A percentile compares a stretch with the other conserved stretches of the same genome.
phyloP scores from a whole-genome alignment of 35 echinoderm and acorn worm genomes.

The Lytechinus pictus region DNA sequence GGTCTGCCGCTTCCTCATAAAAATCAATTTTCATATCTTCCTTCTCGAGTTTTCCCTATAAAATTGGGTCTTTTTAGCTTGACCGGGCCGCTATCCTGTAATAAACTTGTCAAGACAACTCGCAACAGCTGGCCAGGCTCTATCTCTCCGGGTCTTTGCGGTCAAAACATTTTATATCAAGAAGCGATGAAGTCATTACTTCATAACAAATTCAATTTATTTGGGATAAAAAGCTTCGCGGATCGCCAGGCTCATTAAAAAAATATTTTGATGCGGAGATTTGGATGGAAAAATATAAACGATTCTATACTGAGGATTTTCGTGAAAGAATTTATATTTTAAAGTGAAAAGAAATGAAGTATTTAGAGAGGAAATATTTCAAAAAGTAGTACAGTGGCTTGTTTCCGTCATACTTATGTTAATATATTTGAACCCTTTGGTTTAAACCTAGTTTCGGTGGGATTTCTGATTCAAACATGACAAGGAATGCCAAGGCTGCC shows the following conservation, averaged over 20 bases:
- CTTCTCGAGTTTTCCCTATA: not conserved
- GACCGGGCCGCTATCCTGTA: slow-evolving; percentile 15
- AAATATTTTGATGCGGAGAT: not conserved
- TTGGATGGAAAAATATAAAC: not conserved
- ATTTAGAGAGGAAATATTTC: not conserved
- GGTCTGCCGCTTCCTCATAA: slow-evolving; percentile 26
- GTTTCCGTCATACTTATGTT: no score
- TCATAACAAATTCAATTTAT: slow-evolving; percentile 9
- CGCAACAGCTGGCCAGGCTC: not conserved
- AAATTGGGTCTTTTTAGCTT: not conserved
- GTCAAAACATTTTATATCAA: slow-evolving; percentile 15
- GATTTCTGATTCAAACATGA: no score
- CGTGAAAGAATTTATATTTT: not conserved
- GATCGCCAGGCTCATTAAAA: not conserved
- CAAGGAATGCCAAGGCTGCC: no score
- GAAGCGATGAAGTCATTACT: slow-evolving; percentile 17
- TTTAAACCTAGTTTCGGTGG: no score
- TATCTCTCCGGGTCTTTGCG: not conserved
- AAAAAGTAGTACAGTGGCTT: not conserved
- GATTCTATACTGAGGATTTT: not conserved
- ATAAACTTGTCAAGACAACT: slow-evolving; percentile 13
- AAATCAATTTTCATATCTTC: not conserved
- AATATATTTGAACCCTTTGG: no score
- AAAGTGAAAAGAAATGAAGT: not conserved
- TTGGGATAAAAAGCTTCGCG: not conserved